phyloP scores from a whole-genome alignment of 2,888 invertebrate species.

The Caenorhabditis virilis region DNA sequence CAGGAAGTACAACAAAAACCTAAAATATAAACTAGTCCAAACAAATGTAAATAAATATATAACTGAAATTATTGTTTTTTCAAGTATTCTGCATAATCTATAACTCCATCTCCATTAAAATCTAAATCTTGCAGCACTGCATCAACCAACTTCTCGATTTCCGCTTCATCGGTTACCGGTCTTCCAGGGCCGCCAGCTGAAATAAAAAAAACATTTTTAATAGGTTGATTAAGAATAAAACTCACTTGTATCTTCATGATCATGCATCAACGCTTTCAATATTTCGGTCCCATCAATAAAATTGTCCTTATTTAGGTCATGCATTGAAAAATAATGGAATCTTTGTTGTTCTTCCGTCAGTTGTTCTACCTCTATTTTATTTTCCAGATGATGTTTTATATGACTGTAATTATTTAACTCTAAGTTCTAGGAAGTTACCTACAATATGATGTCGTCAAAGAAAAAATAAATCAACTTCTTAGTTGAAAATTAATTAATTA shows the following conservation, averaged over 20 bases:
- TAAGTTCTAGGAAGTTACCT: too few relatives aligned
- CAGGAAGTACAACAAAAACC: slow-evolving; percentile 7
- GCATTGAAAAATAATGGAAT: slow-evolving; percentile 97
- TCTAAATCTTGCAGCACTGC: slow-evolving; percentile 77
- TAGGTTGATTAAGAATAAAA: background rate
- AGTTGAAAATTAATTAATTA: background rate
- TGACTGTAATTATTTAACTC: slow-evolving; percentile 74
- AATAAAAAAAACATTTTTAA: background rate
- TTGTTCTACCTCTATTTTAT: slow-evolving; percentile 81
- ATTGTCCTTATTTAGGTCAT: slow-evolving; percentile 92
- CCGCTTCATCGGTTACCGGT: slow-evolving; percentile 39
- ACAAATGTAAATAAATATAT: slow-evolving; percentile 1
- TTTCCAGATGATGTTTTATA: slow-evolving; percentile 88
- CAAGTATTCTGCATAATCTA: slow-evolving; percentile 87
- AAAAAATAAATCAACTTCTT: background rate
- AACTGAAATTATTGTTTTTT: slow-evolving; percentile 14
- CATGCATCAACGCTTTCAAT: slow-evolving; percentile 87
- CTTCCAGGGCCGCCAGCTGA: slow-evolving; percentile 23
- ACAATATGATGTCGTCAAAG: background rate
- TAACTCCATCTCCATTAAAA: slow-evolving; percentile 82
- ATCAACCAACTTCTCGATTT: slow-evolving; percentile 46
- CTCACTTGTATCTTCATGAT: slow-evolving; percentile 36
- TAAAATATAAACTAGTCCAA: background rate
- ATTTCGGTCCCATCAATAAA: slow-evolving; percentile 91
- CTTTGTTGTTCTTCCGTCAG: slow-evolving; percentile 92